Evolutionary conservation across 1,140 invertebrate genomes (phyloP).

Genomic region (Tachypleus tridentatus): DNA sequence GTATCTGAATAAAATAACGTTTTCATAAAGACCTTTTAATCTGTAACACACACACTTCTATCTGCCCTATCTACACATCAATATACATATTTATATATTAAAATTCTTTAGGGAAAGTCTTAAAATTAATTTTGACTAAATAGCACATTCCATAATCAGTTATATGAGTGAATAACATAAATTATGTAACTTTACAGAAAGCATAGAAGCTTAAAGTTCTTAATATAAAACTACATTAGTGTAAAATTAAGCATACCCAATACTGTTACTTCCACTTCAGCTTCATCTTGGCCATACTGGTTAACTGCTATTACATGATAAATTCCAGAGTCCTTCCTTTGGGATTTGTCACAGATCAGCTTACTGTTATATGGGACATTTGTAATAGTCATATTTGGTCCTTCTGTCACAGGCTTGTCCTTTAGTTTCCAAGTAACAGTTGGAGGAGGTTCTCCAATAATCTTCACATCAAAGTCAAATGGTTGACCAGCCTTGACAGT

Average conservation of each 20-base stretch:
- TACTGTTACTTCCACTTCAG: conserved; percentile 47
- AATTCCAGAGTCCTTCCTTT: conserved; percentile 37
- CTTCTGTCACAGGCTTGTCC: conserved; percentile 18
- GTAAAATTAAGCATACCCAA: conserved; percentile 38
- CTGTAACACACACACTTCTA: no score
- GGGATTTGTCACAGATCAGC: conserved; percentile 38
- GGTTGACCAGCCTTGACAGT: conserved; percentile 57
- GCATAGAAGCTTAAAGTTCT: no score
- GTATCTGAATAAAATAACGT: no score
- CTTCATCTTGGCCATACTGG: conserved; percentile 38
- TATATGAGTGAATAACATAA: no score
- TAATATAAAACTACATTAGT: background rate
- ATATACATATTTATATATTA: no score
- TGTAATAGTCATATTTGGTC: conserved; percentile 15
- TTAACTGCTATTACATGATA: conserved; percentile 40
- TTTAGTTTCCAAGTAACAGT: conserved; percentile 28
- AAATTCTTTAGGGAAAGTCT: no score
- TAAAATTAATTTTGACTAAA: no score
- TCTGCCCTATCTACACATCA: no score
- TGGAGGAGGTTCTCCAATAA: conserved; percentile 32
- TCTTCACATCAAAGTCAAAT: conserved; percentile 30
- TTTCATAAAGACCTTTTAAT: no score
- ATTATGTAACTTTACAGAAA: no score
- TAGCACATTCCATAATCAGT: no score
- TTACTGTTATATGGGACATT: conserved; percentile 37